A percentile compares a stretch with the other conserved stretches of the same genome.
Evolutionary conservation across 23 tunicate genomes (phyloP).

Genomic region (Corella eumyota): DNA sequence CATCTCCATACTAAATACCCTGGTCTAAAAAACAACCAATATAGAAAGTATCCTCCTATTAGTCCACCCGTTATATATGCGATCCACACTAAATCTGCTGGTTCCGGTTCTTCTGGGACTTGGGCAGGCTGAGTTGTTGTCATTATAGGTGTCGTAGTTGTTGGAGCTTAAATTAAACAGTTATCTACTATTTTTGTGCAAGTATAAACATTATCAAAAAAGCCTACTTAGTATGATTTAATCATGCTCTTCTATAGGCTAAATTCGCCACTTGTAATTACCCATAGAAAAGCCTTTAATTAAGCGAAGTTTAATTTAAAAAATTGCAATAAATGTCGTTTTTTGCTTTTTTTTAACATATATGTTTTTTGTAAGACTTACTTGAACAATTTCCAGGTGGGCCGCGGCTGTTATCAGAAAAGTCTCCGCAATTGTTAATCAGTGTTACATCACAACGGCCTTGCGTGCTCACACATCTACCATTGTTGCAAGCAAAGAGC

Average conservation of each 20-base stretch:
- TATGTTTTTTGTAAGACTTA: no score
- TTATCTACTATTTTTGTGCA: no score
- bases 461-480: constrained; percentile 42
- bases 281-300: no score
- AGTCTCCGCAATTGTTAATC: constrained; percentile 84
- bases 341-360: no score
- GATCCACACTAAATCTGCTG: constrained; percentile 17
- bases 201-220: no score
- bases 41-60: constrained; percentile 39
- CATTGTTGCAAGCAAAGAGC: constrained; percentile 54
- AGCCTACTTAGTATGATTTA: no score
- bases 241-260: no score
- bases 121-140: not conserved
- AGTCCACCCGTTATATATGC: constrained; percentile 23
- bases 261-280: no score
- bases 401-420: constrained; percentile 58
- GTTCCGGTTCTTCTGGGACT: not conserved
- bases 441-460: constrained; percentile 43
- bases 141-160: constrained; percentile 4
- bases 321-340: no score
- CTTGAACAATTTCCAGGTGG: constrained; percentile 82
- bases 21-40: constrained; percentile 60
- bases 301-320: no score
- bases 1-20: constrained; percentile 70
- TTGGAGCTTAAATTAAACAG: not conserved